phyloP scores from a whole-genome alignment of 2,888 invertebrate genomes.

The Pterostichus niger region DNA sequence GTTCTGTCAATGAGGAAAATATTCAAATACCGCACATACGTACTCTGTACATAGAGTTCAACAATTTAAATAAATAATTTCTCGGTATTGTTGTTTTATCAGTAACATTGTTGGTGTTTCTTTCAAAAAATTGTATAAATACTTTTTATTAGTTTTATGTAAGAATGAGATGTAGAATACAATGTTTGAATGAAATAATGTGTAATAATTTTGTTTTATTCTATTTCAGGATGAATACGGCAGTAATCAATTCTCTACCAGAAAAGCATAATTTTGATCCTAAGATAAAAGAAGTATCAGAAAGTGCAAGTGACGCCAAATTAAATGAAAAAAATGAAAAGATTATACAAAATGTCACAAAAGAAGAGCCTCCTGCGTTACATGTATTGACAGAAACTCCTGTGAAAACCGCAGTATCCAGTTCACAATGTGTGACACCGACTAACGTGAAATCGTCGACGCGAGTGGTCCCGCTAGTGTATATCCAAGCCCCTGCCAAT shows the following conservation, averaged over 20 bases:
- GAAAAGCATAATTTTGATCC: constrained; percentile 55
- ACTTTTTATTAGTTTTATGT: constrained; percentile 11
- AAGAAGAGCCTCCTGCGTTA: constrained; percentile 57
- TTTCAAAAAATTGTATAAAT: constrained; percentile 24
- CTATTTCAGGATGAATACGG: constrained; percentile 63
- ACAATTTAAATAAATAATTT: constrained; percentile 58
- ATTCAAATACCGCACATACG: constrained; percentile 60
- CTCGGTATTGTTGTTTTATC: constrained; percentile 59
- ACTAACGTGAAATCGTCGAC: constrained; percentile 46
- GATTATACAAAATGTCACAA: constrained; percentile 18
- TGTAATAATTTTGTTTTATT: constrained; percentile 22
- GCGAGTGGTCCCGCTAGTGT: constrained; percentile 58
- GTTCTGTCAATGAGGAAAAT: constrained; percentile 59
- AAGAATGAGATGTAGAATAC: background rate
- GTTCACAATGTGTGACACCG: constrained; percentile 4
- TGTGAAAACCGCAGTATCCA: constrained; percentile 4
- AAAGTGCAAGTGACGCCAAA: constrained; percentile 24
- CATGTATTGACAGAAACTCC: constrained; percentile 41
- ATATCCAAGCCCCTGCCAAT: constrained; percentile 60
- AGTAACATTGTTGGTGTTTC: constrained; percentile 54
- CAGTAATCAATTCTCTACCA: constrained; percentile 48
- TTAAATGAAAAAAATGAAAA: constrained; percentile 45
- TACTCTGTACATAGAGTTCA: constrained; percentile 51
- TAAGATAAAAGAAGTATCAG: constrained; percentile 43
- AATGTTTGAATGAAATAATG: constrained; percentile 11